phyloP scores from a whole-genome alignment of 1,140 invertebrate genomes.

The Zaprionus ornatus region DNA sequence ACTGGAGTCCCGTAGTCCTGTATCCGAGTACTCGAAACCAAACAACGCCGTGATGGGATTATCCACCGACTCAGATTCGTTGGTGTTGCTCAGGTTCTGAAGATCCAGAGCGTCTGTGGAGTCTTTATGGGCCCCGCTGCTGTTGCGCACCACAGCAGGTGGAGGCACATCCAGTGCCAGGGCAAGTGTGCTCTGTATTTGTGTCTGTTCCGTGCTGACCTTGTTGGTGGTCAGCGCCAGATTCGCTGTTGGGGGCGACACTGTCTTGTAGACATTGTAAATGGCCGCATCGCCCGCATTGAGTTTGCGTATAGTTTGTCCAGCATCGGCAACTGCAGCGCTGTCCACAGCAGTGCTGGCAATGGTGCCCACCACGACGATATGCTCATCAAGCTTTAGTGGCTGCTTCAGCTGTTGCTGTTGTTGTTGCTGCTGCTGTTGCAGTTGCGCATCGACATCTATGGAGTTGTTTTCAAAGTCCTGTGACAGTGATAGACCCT shows the following conservation, averaged over 20 bases:
- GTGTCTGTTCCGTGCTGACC: slow-evolving; percentile 65
- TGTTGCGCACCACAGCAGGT: slow-evolving; percentile 51
- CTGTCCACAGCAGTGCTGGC: slow-evolving; percentile 63
- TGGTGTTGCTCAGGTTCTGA: slow-evolving; percentile 73
- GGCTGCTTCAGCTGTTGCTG: slow-evolving; percentile 32
- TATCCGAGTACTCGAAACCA: slow-evolving; percentile 63
- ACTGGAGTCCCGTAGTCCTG: slow-evolving; percentile 59
- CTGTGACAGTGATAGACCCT: slow-evolving; percentile 60
- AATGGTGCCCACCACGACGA: slow-evolving; percentile 67
- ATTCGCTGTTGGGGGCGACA: slow-evolving; percentile 74
- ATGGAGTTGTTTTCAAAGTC: slow-evolving; percentile 83
- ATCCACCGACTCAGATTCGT: slow-evolving; percentile 75
- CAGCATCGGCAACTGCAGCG: slow-evolving; percentile 38
- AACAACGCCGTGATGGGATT: slow-evolving; percentile 74
- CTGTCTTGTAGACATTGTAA: slow-evolving; percentile 74
- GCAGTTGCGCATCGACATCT: slow-evolving; percentile 75
- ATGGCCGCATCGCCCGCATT: slow-evolving; percentile 63
- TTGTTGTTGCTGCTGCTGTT: slow-evolving; percentile 12
- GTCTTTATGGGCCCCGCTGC: slow-evolving; percentile 53
- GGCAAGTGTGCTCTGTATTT: slow-evolving; percentile 40
- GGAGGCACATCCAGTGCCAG: slow-evolving; percentile 58
- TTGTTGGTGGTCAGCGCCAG: slow-evolving; percentile 72
- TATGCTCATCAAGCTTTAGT: slow-evolving; percentile 63
- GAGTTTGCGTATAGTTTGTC: slow-evolving; percentile 64
- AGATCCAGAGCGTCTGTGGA: slow-evolving; percentile 66